phyloP scores from a whole-genome alignment of 2,888 invertebrate genomes.

The Eurytoma adleriae region DNA sequence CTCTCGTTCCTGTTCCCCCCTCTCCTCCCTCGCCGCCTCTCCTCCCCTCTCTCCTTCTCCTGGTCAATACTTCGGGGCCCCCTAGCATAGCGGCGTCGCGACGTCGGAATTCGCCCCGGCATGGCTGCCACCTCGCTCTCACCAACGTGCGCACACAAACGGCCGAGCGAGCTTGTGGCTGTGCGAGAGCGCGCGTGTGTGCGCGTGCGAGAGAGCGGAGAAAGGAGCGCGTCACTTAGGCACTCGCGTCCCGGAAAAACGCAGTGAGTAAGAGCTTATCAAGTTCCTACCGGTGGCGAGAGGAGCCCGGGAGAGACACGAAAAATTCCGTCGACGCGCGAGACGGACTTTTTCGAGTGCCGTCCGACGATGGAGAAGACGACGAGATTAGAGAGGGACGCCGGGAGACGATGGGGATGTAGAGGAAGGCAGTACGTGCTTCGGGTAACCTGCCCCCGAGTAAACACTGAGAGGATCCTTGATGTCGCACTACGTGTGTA shows the following conservation, averaged over 20 bases:
- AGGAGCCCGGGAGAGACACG: conserved; percentile 13
- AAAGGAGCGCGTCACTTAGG: conserved; percentile 43
- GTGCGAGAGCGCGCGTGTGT: conserved; percentile 10
- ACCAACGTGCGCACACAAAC: background rate
- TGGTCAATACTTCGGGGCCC: conserved; percentile 74
- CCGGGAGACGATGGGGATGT: conserved; percentile 14
- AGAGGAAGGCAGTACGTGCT: conserved; percentile 38
- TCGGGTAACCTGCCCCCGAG: conserved; percentile 42
- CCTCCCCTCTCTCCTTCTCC: conserved; percentile 59
- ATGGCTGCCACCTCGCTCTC: conserved; percentile 66
- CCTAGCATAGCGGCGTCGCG: conserved; percentile 67
- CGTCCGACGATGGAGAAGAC: conserved; percentile 23
- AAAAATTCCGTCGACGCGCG: conserved; percentile 42
- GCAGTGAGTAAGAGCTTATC: conserved; percentile 55
- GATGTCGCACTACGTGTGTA: conserved; percentile 1
- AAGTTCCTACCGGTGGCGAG: conserved; percentile 35
- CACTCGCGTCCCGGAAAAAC: conserved; percentile 41
- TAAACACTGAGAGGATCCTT: conserved; percentile 44
- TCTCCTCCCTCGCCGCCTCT: conserved; percentile 36
- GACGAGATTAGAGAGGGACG: conserved; percentile 45
- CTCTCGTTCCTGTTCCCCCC: conserved; percentile 39
- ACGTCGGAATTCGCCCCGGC: conserved; percentile 69
- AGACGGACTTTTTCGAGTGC: conserved; percentile 40
- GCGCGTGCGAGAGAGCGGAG: conserved; percentile 5
- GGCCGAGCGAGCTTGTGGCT: background rate